Evolutionary conservation across 2,888 invertebrate species (phyloP).

Genomic region (Sylvicola cinctus): DNA sequence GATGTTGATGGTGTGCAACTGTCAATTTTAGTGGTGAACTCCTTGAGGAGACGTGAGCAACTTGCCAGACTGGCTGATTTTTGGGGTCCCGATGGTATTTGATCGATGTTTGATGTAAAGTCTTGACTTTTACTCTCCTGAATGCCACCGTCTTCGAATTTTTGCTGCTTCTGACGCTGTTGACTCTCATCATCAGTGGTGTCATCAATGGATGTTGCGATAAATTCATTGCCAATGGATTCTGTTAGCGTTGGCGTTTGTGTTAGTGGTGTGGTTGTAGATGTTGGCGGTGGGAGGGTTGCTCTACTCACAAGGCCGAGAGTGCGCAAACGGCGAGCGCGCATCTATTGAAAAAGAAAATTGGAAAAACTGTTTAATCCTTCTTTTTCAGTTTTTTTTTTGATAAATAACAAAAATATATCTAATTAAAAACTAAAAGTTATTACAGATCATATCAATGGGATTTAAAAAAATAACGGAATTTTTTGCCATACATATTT

Average conservation of each 20-base stretch:
- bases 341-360: slow-evolving; percentile 7
- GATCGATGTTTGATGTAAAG: background rate
- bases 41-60: slow-evolving; percentile 7
- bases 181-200: slow-evolving; percentile 8
- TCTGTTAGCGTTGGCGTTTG: background rate
- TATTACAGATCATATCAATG: background rate
- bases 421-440: background rate
- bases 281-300: slow-evolving; percentile 1
- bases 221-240: background rate
- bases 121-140: too few relatives aligned
- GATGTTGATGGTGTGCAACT: too few relatives aligned
- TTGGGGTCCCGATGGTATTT: background rate
- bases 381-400: too few relatives aligned
- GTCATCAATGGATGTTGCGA: background rate
- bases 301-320: slow-evolving; percentile 4
- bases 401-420: background rate
- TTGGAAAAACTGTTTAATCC: slow-evolving; percentile 3
- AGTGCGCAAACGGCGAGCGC: slow-evolving; percentile 8
- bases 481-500: too few relatives aligned
- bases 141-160: slow-evolving; percentile 3
- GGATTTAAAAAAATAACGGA: background rate
- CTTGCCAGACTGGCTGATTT: slow-evolving; percentile 7
- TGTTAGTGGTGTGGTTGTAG: background rate
- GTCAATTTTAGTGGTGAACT: slow-evolving; percentile 2
- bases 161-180: slow-evolving; percentile 6